Evolutionary conservation across 2,888 invertebrate species (phyloP), one percentile per base, ranked within the genome.

Genomic region (Perizoma affinitatum): DNA sequence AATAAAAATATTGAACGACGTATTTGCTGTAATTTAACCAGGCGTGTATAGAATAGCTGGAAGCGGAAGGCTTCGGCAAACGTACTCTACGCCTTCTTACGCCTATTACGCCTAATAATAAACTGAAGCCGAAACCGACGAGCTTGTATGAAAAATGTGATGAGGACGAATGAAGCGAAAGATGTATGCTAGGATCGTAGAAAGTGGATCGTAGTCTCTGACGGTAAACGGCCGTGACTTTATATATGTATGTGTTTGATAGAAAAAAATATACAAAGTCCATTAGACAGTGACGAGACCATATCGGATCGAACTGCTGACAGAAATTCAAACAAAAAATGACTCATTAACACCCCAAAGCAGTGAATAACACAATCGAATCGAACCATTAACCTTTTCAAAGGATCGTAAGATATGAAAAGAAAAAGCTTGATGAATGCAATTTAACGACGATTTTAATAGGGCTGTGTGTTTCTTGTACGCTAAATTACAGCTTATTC

Each of bases 371-470:
- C 71, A 70, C 66, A 71, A 75, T 76, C 71, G 69, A 69, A 76
- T 80, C 73, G 73, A 75, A 73, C 71, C 74, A 81, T 82, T 82
- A 81, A 75, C 78, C 78, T 79, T 82, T 80, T 73, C 74, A 76
- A 80, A 80, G 66, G 69, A 70, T 72, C 72, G 70, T 72, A 75
- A 76, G 74, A 73, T 76, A 75, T 66, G 65, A 73, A 72, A 75
- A 70, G 69, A 74, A 75, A 74, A 78, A 77, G 63, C 73, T 74
- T 80, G 78, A 82, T 82, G 76, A 83, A 84, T 83, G 82, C 76
- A 76, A 70, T 77, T 78, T 78, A 81, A 79, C 80, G 78, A 75
- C 78, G 68, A 74, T 73, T 79, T 78, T 80, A 83, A 82, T 81
- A 81, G 81, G 75, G 71, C 68, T 79, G 75, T 80, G 78, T 79